These are phyloP conservation scores for Loriculus beryllinus DNA, from an alignment of 2,797 vertebrate genomes.

Conservation along the genomic window DNA sequence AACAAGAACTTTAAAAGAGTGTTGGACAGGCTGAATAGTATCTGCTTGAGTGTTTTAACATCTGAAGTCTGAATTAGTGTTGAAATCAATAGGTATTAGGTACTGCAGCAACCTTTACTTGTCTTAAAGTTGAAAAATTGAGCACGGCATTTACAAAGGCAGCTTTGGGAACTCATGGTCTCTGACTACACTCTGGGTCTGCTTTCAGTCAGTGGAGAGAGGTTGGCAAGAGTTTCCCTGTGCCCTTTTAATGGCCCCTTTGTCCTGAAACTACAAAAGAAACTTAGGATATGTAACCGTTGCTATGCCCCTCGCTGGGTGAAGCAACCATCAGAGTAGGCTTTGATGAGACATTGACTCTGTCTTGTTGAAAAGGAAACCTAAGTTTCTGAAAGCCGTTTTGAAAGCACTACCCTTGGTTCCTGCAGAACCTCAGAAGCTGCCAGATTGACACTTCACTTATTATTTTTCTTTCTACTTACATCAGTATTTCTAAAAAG, in stretches of 20 bases:
- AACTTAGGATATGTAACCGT: not conserved
- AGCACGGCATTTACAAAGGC: not conserved
- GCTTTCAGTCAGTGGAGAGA: not conserved
- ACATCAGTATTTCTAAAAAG: slow-evolving; percentile 20
- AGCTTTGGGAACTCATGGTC: not conserved
- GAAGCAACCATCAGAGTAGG: not conserved
- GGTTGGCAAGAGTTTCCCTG: not conserved
- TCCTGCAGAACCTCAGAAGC: slow-evolving; percentile 16
- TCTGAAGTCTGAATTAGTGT: not conserved
- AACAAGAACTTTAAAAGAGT: not conserved
- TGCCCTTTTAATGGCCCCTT: not conserved
- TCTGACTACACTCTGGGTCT: not conserved
- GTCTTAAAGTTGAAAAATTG: not conserved
- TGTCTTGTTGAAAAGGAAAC: slow-evolving; percentile 1
- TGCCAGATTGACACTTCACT: slow-evolving; percentile 36
- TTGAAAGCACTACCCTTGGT: not conserved
- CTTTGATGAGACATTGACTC: not conserved
- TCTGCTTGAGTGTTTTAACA: not conserved
- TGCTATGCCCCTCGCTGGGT: not conserved
- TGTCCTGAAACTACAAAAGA: not conserved
- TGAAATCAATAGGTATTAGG: not conserved
- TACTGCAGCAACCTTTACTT: not conserved
- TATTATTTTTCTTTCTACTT: slow-evolving; percentile 63
- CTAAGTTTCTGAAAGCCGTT: not conserved
- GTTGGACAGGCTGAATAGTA: not conserved